Base-by-base conservation (phyloP, 1,140 invertebrate genomes). In the Hetaerina americana region DNA sequence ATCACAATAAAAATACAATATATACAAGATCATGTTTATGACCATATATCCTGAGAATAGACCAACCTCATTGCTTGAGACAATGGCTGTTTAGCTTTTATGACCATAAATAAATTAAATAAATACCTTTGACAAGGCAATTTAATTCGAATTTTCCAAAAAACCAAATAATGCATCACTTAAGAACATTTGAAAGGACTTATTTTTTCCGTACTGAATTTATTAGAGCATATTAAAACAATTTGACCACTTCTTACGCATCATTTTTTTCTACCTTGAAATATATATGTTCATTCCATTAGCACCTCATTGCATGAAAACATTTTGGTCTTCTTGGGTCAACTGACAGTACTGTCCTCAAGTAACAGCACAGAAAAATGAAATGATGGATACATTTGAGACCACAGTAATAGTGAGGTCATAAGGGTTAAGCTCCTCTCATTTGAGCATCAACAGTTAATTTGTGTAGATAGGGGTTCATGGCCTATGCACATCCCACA, bases 21-120 rank as follows among this genome's bases (percentile, higher is more conserved):
- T 57, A 18, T 57, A 57, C 40, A 57, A 57, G 40, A 57, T 57
- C 40, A 57, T 57, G 2, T 57, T 5, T 57, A 57, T 57, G 40
- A 57, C 40, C 40, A 57, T 18, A 57, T 57, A 57, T 57, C 40
- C 40, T 57, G 40, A 57, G 40, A 57, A 57, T 57, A 57, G 40
- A 57, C 40, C 2, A 57, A 57, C 40, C 40, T 57, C 40, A 57
- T 57, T 12, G 22, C 22, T 57, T 57, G 40, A 57, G 40, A 57
- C 40, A 57, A 57, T 57, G 40, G 40, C 22, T 57, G 40, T 57
- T 12, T n/a, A 57, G 10, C 22, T 57, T 12, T 57, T 5, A 57
- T 57, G 40, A 57, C 40, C 40, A 57, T 57, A 57, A 57, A 57
- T 57, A 57, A 57, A 57, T 57, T 57, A 57, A 57, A 57, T 57